Percentiles rank a stretch among this genome's conserved stretches.
Conservation (phyloP, 2,797 vertebrate species). For the Alcedo atthis region DNA sequence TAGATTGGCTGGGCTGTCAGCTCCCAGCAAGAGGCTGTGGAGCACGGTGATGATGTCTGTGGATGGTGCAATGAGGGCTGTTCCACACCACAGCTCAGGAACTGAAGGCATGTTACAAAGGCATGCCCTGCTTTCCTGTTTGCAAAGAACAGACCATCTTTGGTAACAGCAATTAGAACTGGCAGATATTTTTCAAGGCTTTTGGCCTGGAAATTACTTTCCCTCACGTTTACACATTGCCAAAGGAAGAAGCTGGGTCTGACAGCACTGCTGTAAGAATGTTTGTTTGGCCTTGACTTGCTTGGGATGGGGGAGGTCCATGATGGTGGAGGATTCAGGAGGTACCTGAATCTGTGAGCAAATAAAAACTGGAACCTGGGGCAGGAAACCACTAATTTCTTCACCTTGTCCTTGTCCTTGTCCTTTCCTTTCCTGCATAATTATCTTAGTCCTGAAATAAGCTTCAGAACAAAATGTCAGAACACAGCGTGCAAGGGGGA, state of each 20-base stretch:
- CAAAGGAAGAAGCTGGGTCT: not conserved
- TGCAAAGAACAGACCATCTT: not conserved
- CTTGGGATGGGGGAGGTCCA: not conserved
- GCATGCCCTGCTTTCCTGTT: not conserved
- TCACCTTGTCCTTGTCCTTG: not conserved
- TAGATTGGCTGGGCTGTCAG: not conserved
- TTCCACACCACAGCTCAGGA: not conserved
- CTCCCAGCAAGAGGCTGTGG: not conserved
- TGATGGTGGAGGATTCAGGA: fast-evolving
- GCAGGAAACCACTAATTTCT: not conserved
- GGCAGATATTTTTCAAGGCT: not conserved
- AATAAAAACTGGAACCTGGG: not conserved
- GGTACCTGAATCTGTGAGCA: not conserved
- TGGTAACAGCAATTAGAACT: not conserved
- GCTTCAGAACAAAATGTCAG: not conserved
- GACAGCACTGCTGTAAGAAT: fast-evolving
- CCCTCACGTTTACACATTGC: not conserved
- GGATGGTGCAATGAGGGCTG: not conserved
- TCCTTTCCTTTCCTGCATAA: not conserved
- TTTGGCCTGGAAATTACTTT: not conserved
- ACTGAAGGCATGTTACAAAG: not conserved
- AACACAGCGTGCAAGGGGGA: not conserved
- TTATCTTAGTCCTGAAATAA: not conserved
- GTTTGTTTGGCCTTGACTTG: fast-evolving
- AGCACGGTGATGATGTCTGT: fast-evolving